phyloP scores from a whole-genome alignment of 2,797 vertebrate genomes.

The Myiotriccus ornatus region DNA sequence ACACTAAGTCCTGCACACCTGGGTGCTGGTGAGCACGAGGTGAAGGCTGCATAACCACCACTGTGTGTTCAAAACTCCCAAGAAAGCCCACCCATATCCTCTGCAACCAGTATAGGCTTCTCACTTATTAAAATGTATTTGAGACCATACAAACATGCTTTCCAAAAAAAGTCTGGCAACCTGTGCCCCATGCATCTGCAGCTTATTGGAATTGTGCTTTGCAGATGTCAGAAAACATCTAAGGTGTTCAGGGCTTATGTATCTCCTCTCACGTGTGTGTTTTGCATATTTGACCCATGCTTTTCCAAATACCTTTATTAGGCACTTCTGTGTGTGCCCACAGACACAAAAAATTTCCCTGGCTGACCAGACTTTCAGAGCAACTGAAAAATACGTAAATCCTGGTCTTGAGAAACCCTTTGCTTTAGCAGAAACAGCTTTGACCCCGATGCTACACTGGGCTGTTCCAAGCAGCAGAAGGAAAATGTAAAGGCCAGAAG shows the following conservation, averaged over 20 bases:
- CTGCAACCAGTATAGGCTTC: not conserved
- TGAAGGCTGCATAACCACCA: not conserved
- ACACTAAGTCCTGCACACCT: rapidly evolving
- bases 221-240: not conserved
- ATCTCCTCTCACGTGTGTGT: not conserved
- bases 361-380: not conserved
- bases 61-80: not conserved
- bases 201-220: not conserved
- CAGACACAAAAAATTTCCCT: not conserved
- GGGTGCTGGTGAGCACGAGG: not conserved
- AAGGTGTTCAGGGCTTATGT: not conserved
- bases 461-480: not conserved
- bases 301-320: not conserved
- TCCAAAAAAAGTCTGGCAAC: not conserved
- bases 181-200: rapidly evolving
- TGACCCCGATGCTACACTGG: not conserved
- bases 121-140: not conserved
- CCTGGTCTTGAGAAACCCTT: not conserved
- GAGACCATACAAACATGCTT: not conserved
- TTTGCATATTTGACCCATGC: not conserved
- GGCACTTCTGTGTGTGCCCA: not conserved
- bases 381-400: not conserved
- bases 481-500: not conserved
- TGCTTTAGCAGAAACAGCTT: not conserved
- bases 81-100: rapidly evolving